Conservation (phyloP, 2,888 invertebrate species). For the Cyrtodaria siliqua region DNA sequence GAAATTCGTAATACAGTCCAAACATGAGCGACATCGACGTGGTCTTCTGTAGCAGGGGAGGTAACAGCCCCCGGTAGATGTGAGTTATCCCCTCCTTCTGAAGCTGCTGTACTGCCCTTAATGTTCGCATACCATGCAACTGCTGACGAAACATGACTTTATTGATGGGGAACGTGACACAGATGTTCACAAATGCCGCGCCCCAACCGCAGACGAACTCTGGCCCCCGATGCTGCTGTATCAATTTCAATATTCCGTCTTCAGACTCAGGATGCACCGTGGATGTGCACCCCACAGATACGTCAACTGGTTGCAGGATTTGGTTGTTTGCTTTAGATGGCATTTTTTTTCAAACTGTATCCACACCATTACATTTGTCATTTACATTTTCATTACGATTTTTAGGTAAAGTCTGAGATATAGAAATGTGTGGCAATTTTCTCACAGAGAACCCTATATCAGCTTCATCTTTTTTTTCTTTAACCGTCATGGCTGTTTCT, state of each 20-base stretch:
- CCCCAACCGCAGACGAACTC: constrained; percentile 98
- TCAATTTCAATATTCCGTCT: constrained; percentile 2
- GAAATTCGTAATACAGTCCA: constrained; percentile 91
- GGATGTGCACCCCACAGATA: no score
- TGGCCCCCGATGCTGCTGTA: constrained; percentile 41
- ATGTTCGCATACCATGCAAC: constrained; percentile 82
- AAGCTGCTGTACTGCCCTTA: constrained; percentile 88
- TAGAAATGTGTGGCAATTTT: no score
- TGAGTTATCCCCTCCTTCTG: constrained; percentile 93
- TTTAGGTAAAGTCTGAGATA: no score
- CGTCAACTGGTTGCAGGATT: no score
- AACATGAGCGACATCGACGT: constrained; percentile 98
- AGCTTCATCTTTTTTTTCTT: no score
- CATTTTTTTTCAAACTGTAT: no score
- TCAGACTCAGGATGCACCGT: no score
- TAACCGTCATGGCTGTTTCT: no score
- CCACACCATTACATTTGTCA: no score
- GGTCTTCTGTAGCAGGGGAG: constrained; percentile 97
- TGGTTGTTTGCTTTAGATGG: no score
- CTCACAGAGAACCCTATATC: no score
- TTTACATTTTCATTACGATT: no score
- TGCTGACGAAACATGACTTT: constrained; percentile 99
- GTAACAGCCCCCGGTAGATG: constrained; percentile 96
- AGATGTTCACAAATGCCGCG: constrained; percentile 96
- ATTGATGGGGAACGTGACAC: constrained; percentile 97